Evolutionary conservation across 1,140 invertebrate species (phyloP).

Genomic region (Gonatopus flavifemur): DNA sequence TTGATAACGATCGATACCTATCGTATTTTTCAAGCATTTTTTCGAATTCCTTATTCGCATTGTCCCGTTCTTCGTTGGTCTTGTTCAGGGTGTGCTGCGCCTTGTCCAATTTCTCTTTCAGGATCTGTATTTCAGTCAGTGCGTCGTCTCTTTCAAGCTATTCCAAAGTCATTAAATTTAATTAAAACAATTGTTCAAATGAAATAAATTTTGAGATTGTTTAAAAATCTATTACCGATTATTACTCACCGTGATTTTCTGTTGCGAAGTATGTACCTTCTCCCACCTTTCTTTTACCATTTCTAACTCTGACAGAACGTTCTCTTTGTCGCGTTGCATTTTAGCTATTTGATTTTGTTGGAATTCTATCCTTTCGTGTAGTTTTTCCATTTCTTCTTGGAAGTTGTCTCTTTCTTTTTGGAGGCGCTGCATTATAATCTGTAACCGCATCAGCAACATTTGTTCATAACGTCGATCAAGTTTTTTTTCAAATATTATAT

Average conservation of each 20-base stretch:
- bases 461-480: background rate
- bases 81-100: conserved; percentile 76
- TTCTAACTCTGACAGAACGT: conserved; percentile 80
- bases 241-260: conserved; percentile 73
- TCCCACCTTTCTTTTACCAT: conserved; percentile 85
- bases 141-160: conserved; percentile 85
- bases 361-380: conserved; percentile 78
- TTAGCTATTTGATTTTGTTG: conserved; percentile 78
- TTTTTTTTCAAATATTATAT: background rate
- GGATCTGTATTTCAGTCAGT: conserved; percentile 79
- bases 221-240: background rate
- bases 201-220: background rate
- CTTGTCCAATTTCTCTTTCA: conserved; percentile 90
- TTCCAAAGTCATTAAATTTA: conserved; percentile 1
- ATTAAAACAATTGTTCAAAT: conserved; percentile 10
- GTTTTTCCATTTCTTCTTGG: conserved; percentile 76
- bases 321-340: conserved; percentile 82
- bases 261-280: conserved; percentile 79
- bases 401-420: conserved; percentile 86
- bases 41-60: conserved; percentile 85
- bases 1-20: conserved; percentile 61
- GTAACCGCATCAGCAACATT: too few species aligned
- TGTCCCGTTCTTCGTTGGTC: conserved; percentile 84
- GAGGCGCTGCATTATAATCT: conserved; percentile 72
- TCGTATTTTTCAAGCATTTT: conserved; percentile 92